These are phyloP conservation scores for Nasua narica DNA, from an alignment of 2,797 vertebrate genomes.

Conservation along the genomic window DNA sequence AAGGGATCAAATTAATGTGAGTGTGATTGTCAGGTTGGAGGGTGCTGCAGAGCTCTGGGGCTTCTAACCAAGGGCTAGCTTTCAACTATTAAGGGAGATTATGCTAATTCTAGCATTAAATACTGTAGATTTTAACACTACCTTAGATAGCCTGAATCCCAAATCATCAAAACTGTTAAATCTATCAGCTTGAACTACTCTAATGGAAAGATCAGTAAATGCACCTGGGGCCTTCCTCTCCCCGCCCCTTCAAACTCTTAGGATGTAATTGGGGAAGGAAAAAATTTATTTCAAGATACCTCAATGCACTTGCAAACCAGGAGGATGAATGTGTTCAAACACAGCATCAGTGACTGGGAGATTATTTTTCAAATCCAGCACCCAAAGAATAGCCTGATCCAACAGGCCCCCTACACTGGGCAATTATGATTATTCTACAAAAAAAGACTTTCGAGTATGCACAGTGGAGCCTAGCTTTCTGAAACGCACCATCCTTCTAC, in stretches of 20 bases:
- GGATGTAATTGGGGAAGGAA: not conserved
- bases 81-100: conserved; percentile 3
- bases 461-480: not conserved
- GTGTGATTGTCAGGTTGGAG: not conserved
- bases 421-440: not conserved
- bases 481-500: not conserved
- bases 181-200: not conserved
- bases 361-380: not conserved
- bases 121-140: not conserved
- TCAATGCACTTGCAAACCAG: not conserved
- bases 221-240: not conserved
- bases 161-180: not conserved
- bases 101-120: not conserved
- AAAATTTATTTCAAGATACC: not conserved
- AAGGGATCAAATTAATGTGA: not conserved
- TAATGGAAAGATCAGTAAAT: not conserved
- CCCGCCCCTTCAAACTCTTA: not conserved
- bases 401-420: not conserved
- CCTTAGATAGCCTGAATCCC: not conserved
- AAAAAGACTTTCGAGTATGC: not conserved
- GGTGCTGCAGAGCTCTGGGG: not conserved
- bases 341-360: not conserved
- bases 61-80: not conserved
- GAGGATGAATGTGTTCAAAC: not conserved
- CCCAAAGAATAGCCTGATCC: not conserved